phyloP scores from a whole-genome alignment of 2,797 vertebrate species.

The Chiloscyllium punctatum region DNA sequence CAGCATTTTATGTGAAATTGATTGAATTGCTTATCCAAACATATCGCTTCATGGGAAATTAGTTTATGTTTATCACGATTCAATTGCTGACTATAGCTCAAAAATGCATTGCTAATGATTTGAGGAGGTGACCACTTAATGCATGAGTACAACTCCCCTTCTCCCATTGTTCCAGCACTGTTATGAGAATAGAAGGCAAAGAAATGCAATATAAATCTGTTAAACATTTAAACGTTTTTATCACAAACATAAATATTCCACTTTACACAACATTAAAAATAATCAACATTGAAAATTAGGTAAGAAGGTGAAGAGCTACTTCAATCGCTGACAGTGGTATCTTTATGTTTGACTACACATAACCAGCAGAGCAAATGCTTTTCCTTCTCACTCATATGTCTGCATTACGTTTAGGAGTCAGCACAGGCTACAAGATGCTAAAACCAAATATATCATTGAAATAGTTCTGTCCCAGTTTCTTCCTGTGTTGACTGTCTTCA shows the following conservation, averaged over 20 bases:
- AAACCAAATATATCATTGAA: background rate
- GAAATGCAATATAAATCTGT: background rate
- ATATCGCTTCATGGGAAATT: conserved; percentile 18
- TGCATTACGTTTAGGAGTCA: background rate
- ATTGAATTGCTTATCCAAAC: conserved; percentile 6
- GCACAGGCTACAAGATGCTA: background rate
- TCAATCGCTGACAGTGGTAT: background rate
- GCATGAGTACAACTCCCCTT: background rate
- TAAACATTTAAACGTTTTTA: background rate
- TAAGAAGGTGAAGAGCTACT: background rate
- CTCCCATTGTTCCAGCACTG: background rate
- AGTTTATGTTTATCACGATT: background rate
- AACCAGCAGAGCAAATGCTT: background rate
- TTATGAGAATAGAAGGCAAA: background rate
- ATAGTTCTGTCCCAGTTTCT: background rate
- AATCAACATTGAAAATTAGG: background rate
- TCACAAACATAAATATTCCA: background rate
- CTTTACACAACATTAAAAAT: background rate
- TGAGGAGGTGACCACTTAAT: background rate
- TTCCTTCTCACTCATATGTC: background rate
- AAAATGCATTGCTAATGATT: background rate
- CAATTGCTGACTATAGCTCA: background rate
- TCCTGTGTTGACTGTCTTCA: background rate
- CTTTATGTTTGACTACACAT: background rate
- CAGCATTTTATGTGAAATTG: background rate